A percentile compares a stretch with the other conserved stretches of the same genome.
Evolutionary conservation across 2,797 vertebrate species (phyloP).

Genomic region (Emydoidea blandingii): DNA sequence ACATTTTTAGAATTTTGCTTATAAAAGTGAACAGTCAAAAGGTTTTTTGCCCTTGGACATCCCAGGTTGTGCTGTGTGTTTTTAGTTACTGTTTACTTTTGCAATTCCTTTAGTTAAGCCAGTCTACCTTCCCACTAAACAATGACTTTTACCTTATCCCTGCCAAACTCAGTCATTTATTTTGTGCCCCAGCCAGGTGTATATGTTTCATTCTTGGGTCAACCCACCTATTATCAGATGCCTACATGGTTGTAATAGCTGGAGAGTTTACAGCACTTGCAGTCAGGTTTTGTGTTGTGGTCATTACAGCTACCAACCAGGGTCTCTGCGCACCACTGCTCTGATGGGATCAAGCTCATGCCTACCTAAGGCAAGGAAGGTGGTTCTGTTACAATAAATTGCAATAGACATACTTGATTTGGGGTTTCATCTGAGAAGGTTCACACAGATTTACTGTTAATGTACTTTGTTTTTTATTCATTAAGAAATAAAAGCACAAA

Average conservation of each 20-base stretch:
- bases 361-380: neutral
- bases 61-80: neutral
- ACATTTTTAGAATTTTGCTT: neutral
- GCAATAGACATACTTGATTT: neutral
- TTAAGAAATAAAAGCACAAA: slow-evolving; percentile 22
- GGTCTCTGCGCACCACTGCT: slow-evolving; percentile 40
- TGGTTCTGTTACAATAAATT: slow-evolving; percentile 19
- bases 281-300: neutral
- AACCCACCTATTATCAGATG: slow-evolving; percentile 27
- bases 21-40: neutral
- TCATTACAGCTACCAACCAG: slow-evolving; percentile 25
- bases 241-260: slow-evolving; percentile 32
- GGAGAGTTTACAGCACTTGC: neutral
- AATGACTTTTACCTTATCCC: neutral
- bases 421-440: neutral
- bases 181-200: slow-evolving; percentile 19
- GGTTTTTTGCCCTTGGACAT: neutral
- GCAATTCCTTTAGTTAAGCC: neutral
- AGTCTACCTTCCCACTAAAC: neutral
- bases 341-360: neutral
- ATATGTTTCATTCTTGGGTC: neutral
- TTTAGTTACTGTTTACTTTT: neutral
- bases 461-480: neutral
- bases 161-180: neutral
- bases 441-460: neutral